Base-by-base conservation (phyloP, 2,888 invertebrate species). In the Odontocerum albicorne region DNA sequence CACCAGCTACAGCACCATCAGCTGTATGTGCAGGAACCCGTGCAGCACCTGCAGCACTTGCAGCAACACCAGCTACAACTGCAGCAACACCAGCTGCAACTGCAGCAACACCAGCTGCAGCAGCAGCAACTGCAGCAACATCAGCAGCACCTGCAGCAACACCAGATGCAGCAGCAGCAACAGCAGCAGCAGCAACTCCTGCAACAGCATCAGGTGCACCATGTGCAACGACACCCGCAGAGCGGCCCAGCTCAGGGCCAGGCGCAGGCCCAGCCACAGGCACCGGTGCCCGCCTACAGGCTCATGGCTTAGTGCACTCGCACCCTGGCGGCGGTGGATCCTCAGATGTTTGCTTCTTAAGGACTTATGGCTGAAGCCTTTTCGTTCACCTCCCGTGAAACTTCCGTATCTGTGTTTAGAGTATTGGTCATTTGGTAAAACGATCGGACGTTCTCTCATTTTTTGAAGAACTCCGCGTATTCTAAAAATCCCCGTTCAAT, bases 201-300 rank as follows among this genome's bases (percentile, higher is more conserved):
- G 27, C 42, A 51, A 10, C 46, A 46, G 16, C 51, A 46, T 16
- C 51, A 51, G 16, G 27, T 27, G 27, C 51, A 51, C 10, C 51
- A 53, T n/a, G 42, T 47, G n/a, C 20, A 13, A 12, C 55, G 52
- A 13, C 51, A 59, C 10, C 19, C 15, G 12, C 53, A 47, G 36
- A 19, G 17, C 13, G 46, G 6, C 17, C 19, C 42, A n/a, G 46
- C 20, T 10, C 51, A 55, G 33, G 35, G 40, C 4, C 49, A 54
- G 27, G 39, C 38, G 36, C 59, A 58, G 19, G 40, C 61, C 32
- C 50, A 49, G 31, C 39, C 42, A 22, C 46, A 47, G 20, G 36
- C 22, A 27, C 51, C 42, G 49, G 39, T 65, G 57, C 66, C 65
- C 13, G 64, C 62, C 62, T 63, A 66, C 57, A 59, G 59, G 49